Evolutionary conservation across 2,113 vertebrate species (phyloP).

Genomic region (Nothocercus julius): DNA sequence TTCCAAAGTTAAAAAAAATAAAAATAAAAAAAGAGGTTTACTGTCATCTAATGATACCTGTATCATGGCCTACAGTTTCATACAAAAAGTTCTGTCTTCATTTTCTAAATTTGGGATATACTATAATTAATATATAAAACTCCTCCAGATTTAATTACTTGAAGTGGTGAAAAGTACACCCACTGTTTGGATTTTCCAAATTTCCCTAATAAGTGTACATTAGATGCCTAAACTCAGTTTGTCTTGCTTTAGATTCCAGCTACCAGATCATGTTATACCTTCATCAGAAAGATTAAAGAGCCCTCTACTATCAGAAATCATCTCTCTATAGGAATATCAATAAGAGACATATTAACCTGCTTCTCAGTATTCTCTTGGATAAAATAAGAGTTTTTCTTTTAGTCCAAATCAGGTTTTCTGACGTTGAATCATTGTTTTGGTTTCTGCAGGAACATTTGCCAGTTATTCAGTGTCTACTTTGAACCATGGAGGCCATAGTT

Average conservation of each 20-base stretch:
- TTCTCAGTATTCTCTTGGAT: not conserved
- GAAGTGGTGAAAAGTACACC: no score
- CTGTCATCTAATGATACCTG: not conserved
- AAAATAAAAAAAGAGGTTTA: not conserved
- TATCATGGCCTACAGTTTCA: not conserved
- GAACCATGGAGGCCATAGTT: not conserved
- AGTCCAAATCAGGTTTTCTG: not conserved
- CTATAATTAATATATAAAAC: not conserved
- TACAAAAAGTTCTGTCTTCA: not conserved
- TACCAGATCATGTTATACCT: no score
- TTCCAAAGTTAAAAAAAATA: not conserved
- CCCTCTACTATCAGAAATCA: not conserved
- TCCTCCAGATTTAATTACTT: no score
- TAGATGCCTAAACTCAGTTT: no score
- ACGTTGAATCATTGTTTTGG: not conserved
- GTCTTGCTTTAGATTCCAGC: no score
- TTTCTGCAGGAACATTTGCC: not conserved
- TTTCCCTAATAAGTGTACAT: no score
- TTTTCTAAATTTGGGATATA: not conserved
- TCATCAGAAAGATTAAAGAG: not conserved
- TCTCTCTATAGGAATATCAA: not conserved
- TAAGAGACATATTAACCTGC: not conserved
- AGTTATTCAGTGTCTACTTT: not conserved
- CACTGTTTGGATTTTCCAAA: no score
- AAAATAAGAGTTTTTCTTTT: not conserved